phyloP scores from a whole-genome alignment of 2,113 vertebrate species.

The Cavia porcellus region DNA sequence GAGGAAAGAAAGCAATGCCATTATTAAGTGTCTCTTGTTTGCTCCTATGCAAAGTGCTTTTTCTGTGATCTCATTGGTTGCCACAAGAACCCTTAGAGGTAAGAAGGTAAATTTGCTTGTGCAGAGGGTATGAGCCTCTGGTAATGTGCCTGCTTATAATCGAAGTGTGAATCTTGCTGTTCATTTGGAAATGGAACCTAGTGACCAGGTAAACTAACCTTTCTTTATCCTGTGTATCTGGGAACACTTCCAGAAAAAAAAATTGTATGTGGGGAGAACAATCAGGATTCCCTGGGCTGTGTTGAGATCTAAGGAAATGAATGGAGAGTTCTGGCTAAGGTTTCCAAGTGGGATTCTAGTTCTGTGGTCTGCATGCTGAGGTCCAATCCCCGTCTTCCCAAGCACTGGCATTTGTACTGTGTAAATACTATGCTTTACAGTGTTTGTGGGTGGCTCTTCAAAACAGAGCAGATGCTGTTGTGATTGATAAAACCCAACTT shows the following conservation, averaged over 20 bases:
- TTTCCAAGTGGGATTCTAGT: background rate
- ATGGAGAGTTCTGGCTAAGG: background rate
- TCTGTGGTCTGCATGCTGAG: background rate
- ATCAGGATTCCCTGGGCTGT: background rate
- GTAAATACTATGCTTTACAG: background rate
- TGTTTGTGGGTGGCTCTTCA: background rate
- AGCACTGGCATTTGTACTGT: background rate
- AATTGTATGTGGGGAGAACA: background rate
- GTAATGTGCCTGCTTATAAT: background rate
- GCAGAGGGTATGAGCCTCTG: background rate
- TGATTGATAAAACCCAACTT: background rate
- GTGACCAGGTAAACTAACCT: background rate
- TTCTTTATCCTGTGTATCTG: background rate
- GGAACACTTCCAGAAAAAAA: background rate
- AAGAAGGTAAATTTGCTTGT: background rate
- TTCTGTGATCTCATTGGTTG: background rate
- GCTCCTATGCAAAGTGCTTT: background rate
- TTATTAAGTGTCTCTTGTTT: background rate
- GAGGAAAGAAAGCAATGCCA: background rate
- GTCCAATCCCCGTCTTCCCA: background rate
- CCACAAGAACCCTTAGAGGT: background rate
- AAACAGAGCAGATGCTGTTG: background rate
- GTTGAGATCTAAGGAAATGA: background rate
- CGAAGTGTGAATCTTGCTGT: background rate
- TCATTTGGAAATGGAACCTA: background rate